Evolutionary conservation across 2,888 invertebrate genomes (phyloP).

Genomic region (Pasiphila rectangulata): DNA sequence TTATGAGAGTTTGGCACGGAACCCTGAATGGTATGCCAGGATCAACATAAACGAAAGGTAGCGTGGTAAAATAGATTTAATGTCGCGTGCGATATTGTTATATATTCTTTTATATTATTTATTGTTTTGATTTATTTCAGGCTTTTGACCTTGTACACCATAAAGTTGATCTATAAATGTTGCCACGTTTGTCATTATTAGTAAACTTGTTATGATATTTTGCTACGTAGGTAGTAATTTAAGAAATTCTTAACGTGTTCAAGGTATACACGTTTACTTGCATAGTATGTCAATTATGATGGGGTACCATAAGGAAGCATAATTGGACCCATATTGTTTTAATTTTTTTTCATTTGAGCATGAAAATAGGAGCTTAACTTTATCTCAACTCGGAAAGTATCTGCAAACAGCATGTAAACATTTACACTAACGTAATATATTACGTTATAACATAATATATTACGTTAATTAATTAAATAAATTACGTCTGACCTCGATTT

Average conservation of each 20-base stretch:
- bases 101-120: constrained; percentile 1
- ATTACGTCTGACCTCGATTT: constrained; percentile 9
- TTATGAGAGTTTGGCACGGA: constrained; percentile 23
- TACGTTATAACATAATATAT: too few species aligned
- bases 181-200: too few species aligned
- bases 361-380: too few species aligned
- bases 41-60: constrained; percentile 17
- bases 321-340: neutral
- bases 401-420: constrained; percentile 16
- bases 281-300: neutral
- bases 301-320: neutral
- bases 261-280: too few species aligned
- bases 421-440: constrained; percentile 21
- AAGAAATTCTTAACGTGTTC: too few species aligned
- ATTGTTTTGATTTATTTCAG: constrained; percentile 4
- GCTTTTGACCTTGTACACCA: constrained; percentile 14
- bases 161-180: neutral
- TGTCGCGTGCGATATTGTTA: constrained; percentile 14
- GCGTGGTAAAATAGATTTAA: constrained; percentile 6
- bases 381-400: constrained; percentile 1
- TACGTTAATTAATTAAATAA: too few species aligned
- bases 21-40: constrained; percentile 19
- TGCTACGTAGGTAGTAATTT: too few species aligned
- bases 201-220: too few species aligned
- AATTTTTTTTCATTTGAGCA: too few species aligned